Conservation (phyloP, 1,140 invertebrate genomes). For the Sesamia nonagrioides region DNA sequence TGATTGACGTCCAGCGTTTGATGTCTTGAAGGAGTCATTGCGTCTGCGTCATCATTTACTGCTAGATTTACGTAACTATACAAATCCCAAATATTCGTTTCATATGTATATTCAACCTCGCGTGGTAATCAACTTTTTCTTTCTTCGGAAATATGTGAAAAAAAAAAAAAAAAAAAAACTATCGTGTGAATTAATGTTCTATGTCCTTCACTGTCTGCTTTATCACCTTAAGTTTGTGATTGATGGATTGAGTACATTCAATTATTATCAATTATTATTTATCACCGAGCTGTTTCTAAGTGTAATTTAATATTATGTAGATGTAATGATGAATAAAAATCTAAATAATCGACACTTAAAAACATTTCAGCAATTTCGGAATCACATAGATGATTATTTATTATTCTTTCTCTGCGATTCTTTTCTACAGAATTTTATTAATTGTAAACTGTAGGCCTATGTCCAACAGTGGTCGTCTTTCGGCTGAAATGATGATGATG, state of each 20-base stretch:
- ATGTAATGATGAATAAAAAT: neutral
- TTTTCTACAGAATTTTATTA: neutral
- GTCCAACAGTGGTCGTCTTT: no score
- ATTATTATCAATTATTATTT: slow-evolving; percentile 24
- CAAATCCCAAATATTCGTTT: neutral
- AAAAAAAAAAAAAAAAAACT: neutral
- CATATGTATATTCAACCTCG: neutral
- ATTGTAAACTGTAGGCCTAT: no score
- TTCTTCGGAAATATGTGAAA: neutral
- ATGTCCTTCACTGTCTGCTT: neutral
- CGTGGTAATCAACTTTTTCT: neutral
- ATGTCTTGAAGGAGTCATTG: slow-evolving; percentile 7
- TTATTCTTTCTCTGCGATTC: neutral
- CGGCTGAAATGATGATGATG: no score
- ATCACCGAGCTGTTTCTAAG: neutral
- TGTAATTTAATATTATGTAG: neutral
- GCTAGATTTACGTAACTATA: neutral
- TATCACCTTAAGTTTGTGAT: slow-evolving; percentile 16
- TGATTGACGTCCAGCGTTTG: neutral
- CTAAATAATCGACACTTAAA: neutral
- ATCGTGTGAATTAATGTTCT: neutral
- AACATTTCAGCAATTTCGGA: neutral
- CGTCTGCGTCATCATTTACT: slow-evolving; percentile 20
- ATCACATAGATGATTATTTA: neutral
- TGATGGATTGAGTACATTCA: slow-evolving; percentile 7